phyloP scores from a whole-genome alignment of 1,140 invertebrate genomes.

The Scaptomyza graminum region DNA sequence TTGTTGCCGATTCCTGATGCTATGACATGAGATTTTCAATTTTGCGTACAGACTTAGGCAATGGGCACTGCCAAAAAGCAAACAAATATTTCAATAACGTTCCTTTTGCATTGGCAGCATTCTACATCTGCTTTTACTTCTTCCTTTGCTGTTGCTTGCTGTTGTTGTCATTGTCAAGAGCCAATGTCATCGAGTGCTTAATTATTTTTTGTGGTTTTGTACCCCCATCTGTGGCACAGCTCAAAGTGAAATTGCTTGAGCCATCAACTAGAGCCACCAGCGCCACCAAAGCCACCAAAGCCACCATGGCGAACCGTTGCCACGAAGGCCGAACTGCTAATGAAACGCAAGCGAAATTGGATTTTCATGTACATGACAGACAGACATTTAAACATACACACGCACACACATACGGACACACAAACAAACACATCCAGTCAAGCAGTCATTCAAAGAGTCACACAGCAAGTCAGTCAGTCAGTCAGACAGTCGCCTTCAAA shows the following conservation, averaged over 20 bases:
- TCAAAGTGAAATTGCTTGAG: conserved; percentile 65
- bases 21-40: conserved; percentile 59
- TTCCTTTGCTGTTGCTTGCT: conserved; percentile 4
- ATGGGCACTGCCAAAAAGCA: conserved; percentile 26
- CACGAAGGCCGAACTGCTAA: conserved; percentile 60
- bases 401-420: conserved; percentile 12
- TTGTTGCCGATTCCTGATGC: conserved; percentile 30
- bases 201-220: conserved; percentile 79
- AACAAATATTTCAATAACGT: conserved; percentile 70
- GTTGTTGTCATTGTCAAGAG: conserved; percentile 72
- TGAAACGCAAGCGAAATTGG: conserved; percentile 77
- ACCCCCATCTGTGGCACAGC: conserved; percentile 52
- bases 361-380: conserved; percentile 75
- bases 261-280: conserved; percentile 30
- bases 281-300: conserved; percentile 23
- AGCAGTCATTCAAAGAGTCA: not conserved
- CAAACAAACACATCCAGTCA: conserved; percentile 12
- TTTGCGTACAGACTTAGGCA: conserved; percentile 58
- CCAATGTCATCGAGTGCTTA: conserved; percentile 73
- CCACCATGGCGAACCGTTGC: conserved; percentile 16
- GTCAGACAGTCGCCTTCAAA: conserved; percentile 16
- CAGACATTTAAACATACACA: conserved; percentile 26
- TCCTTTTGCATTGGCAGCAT: conserved; percentile 20
- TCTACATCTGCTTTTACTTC: conserved; percentile 5
- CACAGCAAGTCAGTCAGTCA: conserved; percentile 13